Evolutionary conservation across 2,888 invertebrate genomes (phyloP).

Genomic region (Megaustenia siamemsis): DNA sequence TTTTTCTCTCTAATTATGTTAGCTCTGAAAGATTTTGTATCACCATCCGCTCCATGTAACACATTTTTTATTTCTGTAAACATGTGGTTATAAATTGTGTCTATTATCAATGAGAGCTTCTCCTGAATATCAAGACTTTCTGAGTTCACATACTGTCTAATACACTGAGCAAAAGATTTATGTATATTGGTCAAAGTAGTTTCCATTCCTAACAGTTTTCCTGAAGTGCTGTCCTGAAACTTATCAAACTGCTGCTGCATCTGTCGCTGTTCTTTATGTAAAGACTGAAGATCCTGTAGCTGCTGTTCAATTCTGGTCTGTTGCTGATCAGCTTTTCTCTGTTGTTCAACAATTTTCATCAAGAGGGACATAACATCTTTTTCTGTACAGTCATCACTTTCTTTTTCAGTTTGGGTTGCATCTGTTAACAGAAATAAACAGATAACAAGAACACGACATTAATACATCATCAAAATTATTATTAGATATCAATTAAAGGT

Average conservation of each 20-base stretch:
- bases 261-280: neutral
- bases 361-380: neutral
- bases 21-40: neutral
- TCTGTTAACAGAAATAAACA: neutral
- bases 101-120: neutral
- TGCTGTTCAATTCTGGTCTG: constrained; percentile 8
- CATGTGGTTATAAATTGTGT: constrained; percentile 21
- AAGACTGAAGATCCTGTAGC: neutral
- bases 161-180: neutral
- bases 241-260: neutral
- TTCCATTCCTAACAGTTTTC: neutral
- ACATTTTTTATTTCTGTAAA: neutral
- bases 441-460: neutral
- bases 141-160: neutral
- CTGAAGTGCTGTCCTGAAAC: neutral
- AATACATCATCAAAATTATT: no score
- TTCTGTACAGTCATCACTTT: neutral
- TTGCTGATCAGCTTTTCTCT: neutral
- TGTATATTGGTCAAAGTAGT: neutral
- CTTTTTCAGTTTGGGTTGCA: neutral
- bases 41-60: neutral
- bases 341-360: constrained; percentile 13
- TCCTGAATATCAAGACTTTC: constrained; percentile 6
- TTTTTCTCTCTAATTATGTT: neutral
- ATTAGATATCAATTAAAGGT: no score